Evolutionary conservation across 2,888 invertebrate species (phyloP).

Genomic region (Cerastis rubricosa): DNA sequence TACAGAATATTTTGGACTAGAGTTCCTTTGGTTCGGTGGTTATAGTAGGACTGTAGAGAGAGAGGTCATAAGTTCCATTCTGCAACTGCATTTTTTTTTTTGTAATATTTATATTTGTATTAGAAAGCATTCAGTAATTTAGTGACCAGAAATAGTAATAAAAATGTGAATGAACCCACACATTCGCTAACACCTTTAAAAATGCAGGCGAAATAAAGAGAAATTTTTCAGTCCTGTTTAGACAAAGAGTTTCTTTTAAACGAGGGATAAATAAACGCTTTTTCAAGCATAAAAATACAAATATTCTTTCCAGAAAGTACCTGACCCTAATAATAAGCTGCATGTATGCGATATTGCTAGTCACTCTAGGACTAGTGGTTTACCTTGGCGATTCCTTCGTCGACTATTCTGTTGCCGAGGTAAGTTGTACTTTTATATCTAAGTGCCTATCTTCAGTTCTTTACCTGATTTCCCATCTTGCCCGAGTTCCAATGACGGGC

Average conservation of each 20-base stretch:
- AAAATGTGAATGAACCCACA: not conserved
- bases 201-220: not conserved
- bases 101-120: not conserved
- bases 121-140: not conserved
- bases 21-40: not conserved
- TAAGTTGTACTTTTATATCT: constrained; percentile 74
- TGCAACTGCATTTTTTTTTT: no score
- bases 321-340: constrained; percentile 92
- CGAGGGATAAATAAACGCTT: not conserved
- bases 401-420: constrained; percentile 88
- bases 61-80: not conserved
- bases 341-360: constrained; percentile 92
- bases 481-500: constrained; percentile 10
- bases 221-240: not conserved
- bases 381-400: constrained; percentile 91
- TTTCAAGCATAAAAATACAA: not conserved
- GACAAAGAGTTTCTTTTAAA: not conserved
- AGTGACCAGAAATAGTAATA: not conserved
- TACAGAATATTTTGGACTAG: constrained; percentile 30
- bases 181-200: not conserved
- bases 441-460: constrained; percentile 26
- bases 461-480: constrained; percentile 19
- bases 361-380: constrained; percentile 92
- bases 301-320: constrained; percentile 86
- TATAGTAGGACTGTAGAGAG: not conserved